Evolutionary conservation across 2,888 invertebrate species (phyloP).

Genomic region (Drosophila mimetica): DNA sequence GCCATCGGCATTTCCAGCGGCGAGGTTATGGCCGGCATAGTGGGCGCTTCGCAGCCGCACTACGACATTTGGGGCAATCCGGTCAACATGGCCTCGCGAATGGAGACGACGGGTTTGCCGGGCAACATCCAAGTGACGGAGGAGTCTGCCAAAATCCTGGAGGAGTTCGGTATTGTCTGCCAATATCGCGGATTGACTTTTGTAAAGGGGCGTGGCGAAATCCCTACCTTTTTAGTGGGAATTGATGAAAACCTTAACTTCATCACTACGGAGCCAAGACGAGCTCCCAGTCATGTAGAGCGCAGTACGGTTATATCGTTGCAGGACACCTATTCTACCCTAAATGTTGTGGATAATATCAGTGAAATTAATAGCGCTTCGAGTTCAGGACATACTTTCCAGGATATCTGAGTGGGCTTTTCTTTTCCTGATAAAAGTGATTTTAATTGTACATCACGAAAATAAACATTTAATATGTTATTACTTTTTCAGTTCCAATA

Average conservation of each 20-base stretch:
- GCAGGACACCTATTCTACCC: neutral
- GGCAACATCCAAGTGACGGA: conserved; percentile 92
- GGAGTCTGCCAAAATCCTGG: conserved; percentile 88
- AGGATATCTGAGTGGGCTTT: neutral
- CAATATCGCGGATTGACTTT: conserved; percentile 88
- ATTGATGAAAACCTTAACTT: conserved; percentile 86
- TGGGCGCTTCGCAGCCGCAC: conserved; percentile 95
- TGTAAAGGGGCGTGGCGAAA: conserved; percentile 88
- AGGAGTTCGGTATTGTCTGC: conserved; percentile 88
- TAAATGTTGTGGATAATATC: neutral
- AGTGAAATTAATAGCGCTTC: neutral
- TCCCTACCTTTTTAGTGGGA: conserved; percentile 90
- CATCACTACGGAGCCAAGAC: neutral
- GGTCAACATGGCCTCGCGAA: conserved; percentile 97
- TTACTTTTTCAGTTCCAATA: too few species aligned
- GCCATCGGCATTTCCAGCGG: conserved; percentile 93
- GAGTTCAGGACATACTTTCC: neutral
- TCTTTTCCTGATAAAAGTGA: neutral
- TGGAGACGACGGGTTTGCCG: conserved; percentile 95
- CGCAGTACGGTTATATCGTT: neutral
- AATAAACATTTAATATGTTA: too few species aligned
- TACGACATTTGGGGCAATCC: conserved; percentile 99
- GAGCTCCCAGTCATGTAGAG: neutral
- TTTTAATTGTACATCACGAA: neutral
- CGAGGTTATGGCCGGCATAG: conserved; percentile 96